Conservation (phyloP, 1,140 invertebrate species). For the Drosophila asahinai region DNA sequence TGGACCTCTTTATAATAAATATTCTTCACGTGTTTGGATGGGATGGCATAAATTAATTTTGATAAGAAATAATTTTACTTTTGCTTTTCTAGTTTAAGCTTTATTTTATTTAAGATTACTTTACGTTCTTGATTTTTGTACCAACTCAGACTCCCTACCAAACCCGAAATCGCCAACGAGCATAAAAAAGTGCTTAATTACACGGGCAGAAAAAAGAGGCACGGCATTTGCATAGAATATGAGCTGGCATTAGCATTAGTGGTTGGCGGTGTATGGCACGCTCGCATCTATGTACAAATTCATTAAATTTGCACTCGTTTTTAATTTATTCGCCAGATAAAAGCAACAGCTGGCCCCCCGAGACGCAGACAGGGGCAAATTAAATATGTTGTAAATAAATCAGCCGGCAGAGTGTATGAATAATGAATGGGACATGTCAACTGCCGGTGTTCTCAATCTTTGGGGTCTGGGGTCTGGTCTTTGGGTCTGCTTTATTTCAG, state of each 20-base stretch:
- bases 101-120: no score
- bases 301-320: constrained; percentile 51
- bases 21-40: neutral
- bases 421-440: constrained; percentile 45
- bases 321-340: constrained; percentile 58
- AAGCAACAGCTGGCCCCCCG: constrained; percentile 43
- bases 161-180: neutral
- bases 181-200: constrained; percentile 43
- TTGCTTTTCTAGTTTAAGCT: no score
- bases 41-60: no score
- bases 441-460: constrained; percentile 16
- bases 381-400: constrained; percentile 68
- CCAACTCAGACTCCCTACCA: neutral
- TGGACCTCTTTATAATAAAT: neutral
- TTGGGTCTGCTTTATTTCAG: constrained; percentile 12
- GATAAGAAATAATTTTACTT: no score
- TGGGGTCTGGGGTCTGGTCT: no score
- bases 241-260: constrained; percentile 3
- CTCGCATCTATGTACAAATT: constrained; percentile 9
- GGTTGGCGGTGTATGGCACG: neutral
- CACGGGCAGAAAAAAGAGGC: constrained; percentile 21
- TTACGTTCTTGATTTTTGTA: neutral
- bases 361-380: constrained; percentile 42
- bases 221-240: constrained; percentile 8
- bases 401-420: constrained; percentile 37